Percentiles rank a stretch among this genome's conserved stretches.
phyloP scores from a whole-genome alignment of 2,797 vertebrate genomes.

The Argya squamiceps region DNA sequence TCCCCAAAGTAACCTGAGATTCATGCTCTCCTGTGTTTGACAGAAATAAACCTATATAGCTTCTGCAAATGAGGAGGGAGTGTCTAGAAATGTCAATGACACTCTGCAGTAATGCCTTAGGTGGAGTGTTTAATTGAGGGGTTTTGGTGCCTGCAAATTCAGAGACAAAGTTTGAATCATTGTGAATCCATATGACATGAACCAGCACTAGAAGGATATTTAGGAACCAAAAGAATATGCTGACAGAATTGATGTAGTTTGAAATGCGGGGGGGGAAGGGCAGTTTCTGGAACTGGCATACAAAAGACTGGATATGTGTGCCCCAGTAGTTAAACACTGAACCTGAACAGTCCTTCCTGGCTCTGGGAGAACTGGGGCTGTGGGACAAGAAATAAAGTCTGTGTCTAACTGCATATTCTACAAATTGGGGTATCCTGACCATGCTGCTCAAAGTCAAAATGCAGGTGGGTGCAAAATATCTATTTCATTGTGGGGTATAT shows the following conservation, averaged over 20 bases:
- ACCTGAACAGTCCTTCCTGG: not conserved
- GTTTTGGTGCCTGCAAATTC: slow-evolving; percentile 20
- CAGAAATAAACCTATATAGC: slow-evolving; percentile 11
- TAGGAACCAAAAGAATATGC: not conserved
- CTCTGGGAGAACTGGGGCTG: not conserved
- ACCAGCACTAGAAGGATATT: not conserved
- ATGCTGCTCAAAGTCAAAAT: not conserved
- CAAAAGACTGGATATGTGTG: not conserved
- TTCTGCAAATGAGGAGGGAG: slow-evolving; percentile 34
- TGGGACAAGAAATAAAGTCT: not conserved
- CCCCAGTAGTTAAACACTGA: not conserved
- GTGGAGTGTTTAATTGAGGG: slow-evolving; percentile 45
- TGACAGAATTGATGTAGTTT: not conserved
- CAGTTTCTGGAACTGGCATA: not conserved
- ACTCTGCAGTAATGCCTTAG: slow-evolving; percentile 17
- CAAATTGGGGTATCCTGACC: not conserved
- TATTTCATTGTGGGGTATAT: not conserved
- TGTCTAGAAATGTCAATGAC: slow-evolving; percentile 49
- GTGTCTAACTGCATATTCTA: not conserved
- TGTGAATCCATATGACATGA: not conserved
- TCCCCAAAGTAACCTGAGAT: not conserved
- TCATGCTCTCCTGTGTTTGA: not conserved
- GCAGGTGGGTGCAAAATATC: not conserved
- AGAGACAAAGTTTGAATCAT: slow-evolving; percentile 1
- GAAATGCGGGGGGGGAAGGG: not conserved